Base-by-base conservation (phyloP, 2,888 invertebrate genomes). In the Pollenia angustigena region DNA sequence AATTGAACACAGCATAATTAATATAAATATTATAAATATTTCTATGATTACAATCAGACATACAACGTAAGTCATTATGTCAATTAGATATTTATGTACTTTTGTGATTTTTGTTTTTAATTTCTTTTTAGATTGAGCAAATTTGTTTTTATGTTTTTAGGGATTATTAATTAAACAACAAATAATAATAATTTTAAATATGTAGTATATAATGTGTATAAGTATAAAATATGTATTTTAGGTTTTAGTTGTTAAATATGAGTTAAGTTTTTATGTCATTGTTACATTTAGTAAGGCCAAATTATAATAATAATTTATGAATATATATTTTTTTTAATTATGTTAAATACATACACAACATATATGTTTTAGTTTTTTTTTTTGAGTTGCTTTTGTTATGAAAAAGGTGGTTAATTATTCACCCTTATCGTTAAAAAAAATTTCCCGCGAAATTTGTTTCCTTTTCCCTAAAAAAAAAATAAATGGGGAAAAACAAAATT, bases 361-460 rank as follows among this genome's bases (percentile, higher is more conserved):
- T 78, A 44, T 74, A 58, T 85, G 62, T 78, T 76, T 64, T 72
- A n/a, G 14, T 80, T 83, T 60, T 83, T 32, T 4, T 32, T 32
- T 32, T 32, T 32, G 54, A 78, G 74, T 86, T 69, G 68, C 44
- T 72, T 58, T 71, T 85, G 66, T 10, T 79, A 68, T 54, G 74
- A 64, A 62, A 85, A 75, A 81, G 85, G 80, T 87, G 82, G 81
- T 85, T 81, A 79, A 69, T 81, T 71, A 46, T 64, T 44, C 6
- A 32, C 32, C 44, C 40, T 18, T 23, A 42, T 50, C 62, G 7
- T n/a, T 44, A 16, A 75, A 75, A 32, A 18, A 2, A 32, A 32
- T 6, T 32, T 32, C 32, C 4, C 32, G 0, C 32, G 32, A 32
- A 32, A 32, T 32, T 32, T 6, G 6, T 32, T 32, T 6, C 32